These are phyloP conservation scores for Canis aureus DNA, from an alignment of 2,113 vertebrate genomes.

Conservation along the genomic window DNA sequence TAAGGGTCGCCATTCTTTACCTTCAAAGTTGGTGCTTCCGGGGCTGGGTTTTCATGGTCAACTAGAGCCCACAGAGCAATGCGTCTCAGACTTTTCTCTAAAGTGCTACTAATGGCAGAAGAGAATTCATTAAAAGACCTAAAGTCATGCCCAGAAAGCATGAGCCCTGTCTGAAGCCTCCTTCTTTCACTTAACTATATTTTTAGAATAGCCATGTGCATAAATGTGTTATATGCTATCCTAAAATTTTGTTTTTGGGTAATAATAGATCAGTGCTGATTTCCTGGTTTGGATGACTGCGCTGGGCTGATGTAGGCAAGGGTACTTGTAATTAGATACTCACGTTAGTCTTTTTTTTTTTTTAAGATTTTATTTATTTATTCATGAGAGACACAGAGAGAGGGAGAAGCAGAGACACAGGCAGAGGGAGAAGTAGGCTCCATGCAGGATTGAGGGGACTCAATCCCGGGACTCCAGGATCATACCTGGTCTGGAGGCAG, in stretches of 20 bases:
- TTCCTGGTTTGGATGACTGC: not conserved
- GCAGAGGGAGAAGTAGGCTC: no score
- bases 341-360: not conserved
- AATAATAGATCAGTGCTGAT: not conserved
- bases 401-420: no score
- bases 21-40: not conserved
- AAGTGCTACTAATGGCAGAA: not conserved
- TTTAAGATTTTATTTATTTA: no score
- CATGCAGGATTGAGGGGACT: no score
- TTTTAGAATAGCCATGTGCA: not conserved
- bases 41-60: not conserved
- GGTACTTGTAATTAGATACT: not conserved
- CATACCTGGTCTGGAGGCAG: no score
- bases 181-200: not conserved
- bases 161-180: not conserved
- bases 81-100: not conserved
- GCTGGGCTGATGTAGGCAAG: not conserved
- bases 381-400: no score
- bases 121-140: not conserved
- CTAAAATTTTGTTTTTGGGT: not conserved
- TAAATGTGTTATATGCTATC: not conserved
- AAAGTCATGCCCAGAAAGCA: not conserved
- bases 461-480: no score
- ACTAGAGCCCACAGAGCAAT: not conserved
- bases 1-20: not conserved